Base-by-base conservation (phyloP, 2,113 vertebrate species). In the Muscicapa adusta region DNA sequence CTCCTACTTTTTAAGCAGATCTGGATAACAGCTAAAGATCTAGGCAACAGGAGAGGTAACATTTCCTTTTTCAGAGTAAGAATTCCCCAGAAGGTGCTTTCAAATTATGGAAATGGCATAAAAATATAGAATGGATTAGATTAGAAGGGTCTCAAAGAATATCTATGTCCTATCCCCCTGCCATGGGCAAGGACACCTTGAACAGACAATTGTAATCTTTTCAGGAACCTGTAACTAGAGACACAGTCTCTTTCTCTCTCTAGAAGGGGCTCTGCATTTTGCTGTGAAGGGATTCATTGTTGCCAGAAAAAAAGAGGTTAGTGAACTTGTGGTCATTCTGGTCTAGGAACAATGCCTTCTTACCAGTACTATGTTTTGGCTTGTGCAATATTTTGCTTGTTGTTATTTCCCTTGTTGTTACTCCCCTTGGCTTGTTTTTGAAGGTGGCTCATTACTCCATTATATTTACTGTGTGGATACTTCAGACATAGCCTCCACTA, bases 171-270 rank as follows among this genome's bases (percentile, higher is more conserved):
- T 40, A 34, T 34, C 7, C 14, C 6, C 7, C 29, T 75, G 19
- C 18, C 13, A 12, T 14, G 13, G 38, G 4, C 16, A 74, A 43
- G n/a, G 60, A 67, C 17, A 45, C 7, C 8, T 60, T 20, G 25
- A 74, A 40, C 5, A 53, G 19, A 5, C 26, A 53, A 4, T 12
- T 66, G 9, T 15, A 73, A 12, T 33, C 26, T 58, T 24, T 33
- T 82, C 20, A 63, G n/a, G 38, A 60, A 4, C 2, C 18, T 16
- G 67, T 24, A 60, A 1, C 7, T 56, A 18, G 15, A 75, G 13
- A 60, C 7, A 11, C 0, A 3, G 7, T 18, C 17, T 18, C 11
- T 18, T 14, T 18, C 11, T 72, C 8, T 3, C 6, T 83, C 28
- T 19, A n/a, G 22, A 15, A 90, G 67, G 6, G 9, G 22, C 22